phyloP scores from a whole-genome alignment of 2,113 vertebrate species.

The Perognathus longimembris region DNA sequence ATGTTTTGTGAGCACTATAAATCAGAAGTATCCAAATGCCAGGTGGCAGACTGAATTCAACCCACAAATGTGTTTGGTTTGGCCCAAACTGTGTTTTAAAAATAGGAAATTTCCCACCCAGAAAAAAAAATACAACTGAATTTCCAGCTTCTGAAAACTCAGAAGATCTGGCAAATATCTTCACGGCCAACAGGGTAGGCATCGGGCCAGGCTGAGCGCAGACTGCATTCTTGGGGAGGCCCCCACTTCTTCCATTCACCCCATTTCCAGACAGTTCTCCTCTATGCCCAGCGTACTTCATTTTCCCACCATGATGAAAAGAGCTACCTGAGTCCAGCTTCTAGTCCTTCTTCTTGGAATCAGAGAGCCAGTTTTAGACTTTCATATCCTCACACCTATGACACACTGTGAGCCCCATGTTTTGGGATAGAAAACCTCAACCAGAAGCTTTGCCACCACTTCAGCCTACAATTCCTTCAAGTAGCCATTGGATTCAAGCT shows the following conservation, averaged over 20 bases:
- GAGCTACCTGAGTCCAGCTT: not conserved
- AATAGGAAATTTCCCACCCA: constrained; percentile 76
- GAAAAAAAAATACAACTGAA: not conserved
- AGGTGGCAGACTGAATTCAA: constrained; percentile 69
- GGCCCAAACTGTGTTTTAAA: constrained; percentile 75
- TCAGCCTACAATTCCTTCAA: not conserved
- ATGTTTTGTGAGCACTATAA: constrained; percentile 74
- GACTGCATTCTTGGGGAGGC: not conserved
- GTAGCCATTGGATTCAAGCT: not conserved
- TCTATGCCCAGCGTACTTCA: not conserved
- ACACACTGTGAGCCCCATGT: not conserved
- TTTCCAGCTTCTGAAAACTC: constrained; percentile 75
- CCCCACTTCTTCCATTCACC: not conserved
- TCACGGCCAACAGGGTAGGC: constrained; percentile 60
- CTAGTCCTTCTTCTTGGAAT: not conserved
- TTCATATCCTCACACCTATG: not conserved
- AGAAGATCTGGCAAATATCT: constrained; percentile 68
- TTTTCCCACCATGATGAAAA: not conserved
- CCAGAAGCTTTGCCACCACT: not conserved
- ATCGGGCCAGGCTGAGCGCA: not conserved
- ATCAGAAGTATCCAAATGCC: constrained; percentile 73
- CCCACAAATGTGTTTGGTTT: constrained; percentile 77
- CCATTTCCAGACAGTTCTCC: constrained; percentile 28
- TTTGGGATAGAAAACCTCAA: not conserved
- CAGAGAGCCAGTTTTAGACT: not conserved